A percentile compares a stretch with the other conserved stretches of the same genome.
phyloP scores from a whole-genome alignment of 2,797 vertebrate genomes.

The Selene dorsalis region DNA sequence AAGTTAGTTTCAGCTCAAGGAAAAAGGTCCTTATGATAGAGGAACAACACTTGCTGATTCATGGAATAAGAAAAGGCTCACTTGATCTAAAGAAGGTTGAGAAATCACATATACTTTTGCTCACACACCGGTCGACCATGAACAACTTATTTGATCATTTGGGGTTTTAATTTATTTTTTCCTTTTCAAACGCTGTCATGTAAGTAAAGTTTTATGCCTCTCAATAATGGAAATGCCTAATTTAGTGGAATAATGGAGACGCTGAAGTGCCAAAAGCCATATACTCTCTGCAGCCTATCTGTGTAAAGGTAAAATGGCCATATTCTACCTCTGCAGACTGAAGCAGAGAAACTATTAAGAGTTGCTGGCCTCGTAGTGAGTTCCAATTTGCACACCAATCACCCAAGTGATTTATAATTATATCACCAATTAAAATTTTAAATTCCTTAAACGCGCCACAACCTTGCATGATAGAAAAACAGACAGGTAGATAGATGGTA shows the following conservation, averaged over 20 bases:
- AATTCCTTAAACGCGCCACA: conserved; percentile 29
- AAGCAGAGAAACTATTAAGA: conserved; percentile 24
- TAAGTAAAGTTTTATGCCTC: conserved; percentile 8
- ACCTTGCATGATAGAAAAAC: conserved; percentile 36
- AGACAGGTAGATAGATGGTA: conserved; percentile 13
- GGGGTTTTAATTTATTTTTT: not conserved
- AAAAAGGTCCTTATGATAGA: not conserved
- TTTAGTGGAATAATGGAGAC: conserved; percentile 1
- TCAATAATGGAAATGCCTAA: not conserved
- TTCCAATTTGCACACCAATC: conserved; percentile 36
- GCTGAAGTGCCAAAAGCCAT: conserved; percentile 3
- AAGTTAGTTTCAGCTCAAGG: not conserved
- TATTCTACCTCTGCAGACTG: conserved; percentile 25
- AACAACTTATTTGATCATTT: conserved; percentile 5
- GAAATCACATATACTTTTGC: not conserved
- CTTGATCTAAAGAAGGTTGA: not conserved
- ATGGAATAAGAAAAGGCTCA: not conserved
- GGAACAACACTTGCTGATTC: not conserved
- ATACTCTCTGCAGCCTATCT: conserved; percentile 9
- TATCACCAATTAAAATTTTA: conserved; percentile 40
- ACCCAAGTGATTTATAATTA: conserved; percentile 55
- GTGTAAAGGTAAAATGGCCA: conserved; percentile 12
- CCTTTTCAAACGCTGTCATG: not conserved
- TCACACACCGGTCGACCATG: not conserved
- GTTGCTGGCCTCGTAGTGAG: conserved; percentile 9